These are phyloP conservation scores for Tetramorium simillimum DNA, from an alignment of 1,140 invertebrate genomes.

Conservation along the genomic window DNA sequence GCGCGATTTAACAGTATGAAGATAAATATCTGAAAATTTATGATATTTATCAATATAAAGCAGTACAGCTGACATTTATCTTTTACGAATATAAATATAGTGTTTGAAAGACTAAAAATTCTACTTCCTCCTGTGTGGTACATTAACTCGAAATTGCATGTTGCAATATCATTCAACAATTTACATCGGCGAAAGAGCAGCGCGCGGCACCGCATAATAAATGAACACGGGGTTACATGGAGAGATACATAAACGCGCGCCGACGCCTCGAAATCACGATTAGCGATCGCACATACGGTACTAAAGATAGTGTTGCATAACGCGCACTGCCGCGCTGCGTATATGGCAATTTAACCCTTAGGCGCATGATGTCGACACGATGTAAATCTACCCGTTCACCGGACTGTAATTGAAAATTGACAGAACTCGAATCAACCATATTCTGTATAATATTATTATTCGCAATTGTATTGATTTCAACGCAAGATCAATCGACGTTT, in stretches of 20 bases:
- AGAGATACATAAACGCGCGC: conserved; percentile 42
- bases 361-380: conserved; percentile 52
- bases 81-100: not conserved
- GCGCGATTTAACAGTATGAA: not conserved
- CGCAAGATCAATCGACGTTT: conserved; percentile 41
- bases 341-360: conserved; percentile 55
- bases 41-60: conserved; percentile 10
- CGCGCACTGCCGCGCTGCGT: conserved; percentile 13
- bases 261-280: conserved; percentile 51
- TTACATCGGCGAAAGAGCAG: conserved; percentile 23
- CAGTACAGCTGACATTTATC: not conserved
- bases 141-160: conserved; percentile 24
- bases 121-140: not conserved
- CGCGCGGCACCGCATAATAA: conserved; percentile 14
- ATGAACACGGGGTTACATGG: conserved; percentile 32
- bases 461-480: conserved; percentile 16
- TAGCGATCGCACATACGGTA: conserved; percentile 46
- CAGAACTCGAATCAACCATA: not conserved
- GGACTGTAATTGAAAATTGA: conserved; percentile 49
- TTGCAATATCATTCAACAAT: conserved; percentile 26
- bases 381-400: conserved; percentile 43
- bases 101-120: not conserved
- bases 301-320: conserved; percentile 59
- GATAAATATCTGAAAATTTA: not conserved
- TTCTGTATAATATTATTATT: conserved; percentile 47